A percentile compares a stretch with the other conserved stretches of the same genome.
Evolutionary conservation across 2,797 vertebrate genomes (phyloP).

Genomic region (Antennarius maculatus): DNA sequence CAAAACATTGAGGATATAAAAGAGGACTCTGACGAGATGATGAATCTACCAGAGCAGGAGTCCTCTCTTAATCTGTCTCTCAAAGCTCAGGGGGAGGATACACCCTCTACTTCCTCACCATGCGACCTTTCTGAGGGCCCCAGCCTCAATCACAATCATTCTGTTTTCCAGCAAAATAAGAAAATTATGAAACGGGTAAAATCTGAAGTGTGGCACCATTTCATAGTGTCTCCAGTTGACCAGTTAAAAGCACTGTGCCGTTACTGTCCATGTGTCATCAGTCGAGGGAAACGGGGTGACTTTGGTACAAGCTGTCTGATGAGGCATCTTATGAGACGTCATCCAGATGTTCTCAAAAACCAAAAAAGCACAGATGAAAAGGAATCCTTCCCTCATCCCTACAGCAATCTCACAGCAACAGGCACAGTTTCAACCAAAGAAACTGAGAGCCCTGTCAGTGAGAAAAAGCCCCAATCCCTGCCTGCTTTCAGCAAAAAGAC

Average conservation of each 20-base stretch:
- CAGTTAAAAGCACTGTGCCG: conserved; percentile 94
- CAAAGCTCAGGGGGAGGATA: conserved; percentile 80
- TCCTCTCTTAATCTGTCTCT: conserved; percentile 82
- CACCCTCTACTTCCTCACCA: conserved; percentile 80
- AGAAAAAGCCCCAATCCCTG: conserved; percentile 82
- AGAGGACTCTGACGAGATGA: conserved; percentile 82
- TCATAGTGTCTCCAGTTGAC: conserved; percentile 92
- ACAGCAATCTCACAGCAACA: conserved; percentile 79
- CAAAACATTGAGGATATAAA: conserved; percentile 73
- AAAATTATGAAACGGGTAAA: conserved; percentile 95
- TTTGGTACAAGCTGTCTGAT: conserved; percentile 97
- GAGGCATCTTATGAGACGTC: conserved; percentile 92
- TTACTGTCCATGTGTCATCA: conserved; percentile 93
- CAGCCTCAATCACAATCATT: conserved; percentile 78
- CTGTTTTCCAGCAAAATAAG: conserved; percentile 94
- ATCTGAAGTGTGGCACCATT: conserved; percentile 97
- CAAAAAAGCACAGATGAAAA: conserved; percentile 87
- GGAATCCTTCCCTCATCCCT: conserved; percentile 84
- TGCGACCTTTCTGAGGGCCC: conserved; percentile 80
- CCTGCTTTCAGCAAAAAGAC: conserved; percentile 95
- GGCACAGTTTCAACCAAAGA: conserved; percentile 85
- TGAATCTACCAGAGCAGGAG: conserved; percentile 81
- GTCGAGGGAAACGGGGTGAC: conserved; percentile 92
- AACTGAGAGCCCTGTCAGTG: conserved; percentile 75
- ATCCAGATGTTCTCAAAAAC: conserved; percentile 90